Evolutionary conservation across 1,140 invertebrate genomes (phyloP), one percentile per base, ranked within the genome.

Genomic region (Ectropis grisescens): DNA sequence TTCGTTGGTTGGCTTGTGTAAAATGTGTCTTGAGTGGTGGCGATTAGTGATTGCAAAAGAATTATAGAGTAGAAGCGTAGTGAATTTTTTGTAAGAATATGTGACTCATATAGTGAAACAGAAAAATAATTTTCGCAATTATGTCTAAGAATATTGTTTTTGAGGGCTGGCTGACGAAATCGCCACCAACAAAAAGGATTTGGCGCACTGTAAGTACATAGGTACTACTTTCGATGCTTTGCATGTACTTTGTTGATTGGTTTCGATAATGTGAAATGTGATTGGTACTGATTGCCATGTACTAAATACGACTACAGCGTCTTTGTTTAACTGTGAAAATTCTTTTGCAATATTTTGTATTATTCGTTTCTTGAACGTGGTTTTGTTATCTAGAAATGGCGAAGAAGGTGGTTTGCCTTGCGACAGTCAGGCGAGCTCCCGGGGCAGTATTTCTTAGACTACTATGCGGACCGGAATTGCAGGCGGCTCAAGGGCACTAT

Each of bases 121-220:
- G n/a, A n/a, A n/a, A n/a, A n/a, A n/a, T n/a, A n/a, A n/a, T n/a
- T n/a, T n/a, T n/a, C n/a, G n/a, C n/a, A 41, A 66, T 22, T 41
- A 75, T 79, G 74, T 76, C 74, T 29, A 70, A 55, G 61, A 74
- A 82, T 47, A 78, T 82, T 47, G 71, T 83, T 31, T 75, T 92
- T 61, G 91, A 94, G 83, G 94, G 94, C 39, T 96, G 93, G 93
- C 85, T 96, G 32, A 94, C 92, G 26, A 96, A 96, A 86, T 96
- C 94, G 27, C 94, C 94, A 40, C 94, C 94, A 13, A 89, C 90
- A 24, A 95, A 94, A 82, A 82, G 90, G 44, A 89, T 95, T 55
- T 94, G 91, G 88, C 87, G 91, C 87, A 93, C 92, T 64, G 94
- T 96, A 85, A 89, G 91, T 90, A 41, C n/a, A n/a, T n/a, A n/a